Evolutionary conservation across 2,888 invertebrate genomes (phyloP), one percentile per base, ranked within the genome.

Genomic region (Coenonympha arcania): DNA sequence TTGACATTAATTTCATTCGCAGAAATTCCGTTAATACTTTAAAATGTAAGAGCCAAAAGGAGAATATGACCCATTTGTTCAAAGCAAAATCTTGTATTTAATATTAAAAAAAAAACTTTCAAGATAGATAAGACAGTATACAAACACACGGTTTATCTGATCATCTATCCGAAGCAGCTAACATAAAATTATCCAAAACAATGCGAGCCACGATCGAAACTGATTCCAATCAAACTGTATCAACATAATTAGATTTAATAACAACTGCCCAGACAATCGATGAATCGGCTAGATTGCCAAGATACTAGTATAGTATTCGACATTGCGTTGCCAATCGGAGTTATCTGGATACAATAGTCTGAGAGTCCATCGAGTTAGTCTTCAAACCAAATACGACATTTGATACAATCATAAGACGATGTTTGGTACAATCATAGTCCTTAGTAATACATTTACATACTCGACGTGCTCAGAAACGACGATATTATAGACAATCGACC

Each of bases 241-340:
- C 51, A 51, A 48, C 40, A 42, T 54, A 54, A 54, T 50, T 54
- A 54, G 50, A 54, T 50, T 50, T 48, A 50, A 54, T 48, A 54
- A 54, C 44, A 48, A 41, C 41, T 18, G 19, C 11, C 36, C 41
- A 40, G 54, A 48, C 40, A 41, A 44, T 48, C n/a, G n/a, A n/a
- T n/a, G n/a, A n/a, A n/a, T n/a, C 51, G 48, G 41, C 54, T 44
- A 51, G 51, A 54, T 54, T 34, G 36, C 19, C 18, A 40, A 54
- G 50, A 50, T 50, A n/a, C n/a, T n/a, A n/a, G n/a, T n/a, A 54
- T 43, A 33, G 37, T 11, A 39, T 44, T 41, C 50, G 47, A 44
- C 44, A 44, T 49, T 55, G 39, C 52, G 48, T 47, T 50, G 50
- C 46, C 52, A 43, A 50, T 50, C 49, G 41, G 36, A 39, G 52